Evolutionary conservation across 2,888 invertebrate genomes (phyloP), one percentile per base, ranked within the genome.

Genomic region (Ennomos fuscantarius): DNA sequence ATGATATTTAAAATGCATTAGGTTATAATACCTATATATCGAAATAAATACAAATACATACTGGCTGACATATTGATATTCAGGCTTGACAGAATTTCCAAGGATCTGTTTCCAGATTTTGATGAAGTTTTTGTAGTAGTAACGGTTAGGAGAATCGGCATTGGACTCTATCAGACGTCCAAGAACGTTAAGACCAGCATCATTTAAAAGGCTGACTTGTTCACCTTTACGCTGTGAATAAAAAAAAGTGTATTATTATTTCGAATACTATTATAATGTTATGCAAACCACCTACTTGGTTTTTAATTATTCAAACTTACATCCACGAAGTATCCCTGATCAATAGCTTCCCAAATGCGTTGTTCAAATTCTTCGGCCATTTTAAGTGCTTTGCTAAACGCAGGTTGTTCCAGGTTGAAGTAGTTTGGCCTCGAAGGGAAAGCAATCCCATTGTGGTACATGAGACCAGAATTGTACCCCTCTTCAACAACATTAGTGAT

Each of bases 141-240:
- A 79, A 42, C 76, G 79, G 82, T 95, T 94, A 31, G 94, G 88
- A 62, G 95, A 94, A 63, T 94, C 94, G 9, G 92, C 91, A 72
- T 94, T 94, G 46, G 93, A 93, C 81, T 95, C 94, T 68, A 96
- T 93, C 45, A 95, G 71, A 69, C 93, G 93, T 40, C 94, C 95
- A 53, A 96, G 89, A 48, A 93, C 84, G 71, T 95, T 93, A 64
- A 95, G 86, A 45, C 94, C 93, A 61, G 95, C 93, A 11, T 94
- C 93, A 35, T 93, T 88, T 73, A 89, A 93, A 13, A 96, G 83
- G 68, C 93, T 89, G 48, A 95, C 81, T 61, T 90, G 88, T 32
- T 91, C 86, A 45, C 94, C 94, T 55, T 92, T 82, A 12, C 75
- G 69, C 89, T 91, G 61, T 33, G 63, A 64, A 34, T 10, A 13